Percentiles rank a stretch among this genome's conserved stretches.
Evolutionary conservation across 1,140 invertebrate species (phyloP).

Genomic region (Euura saliciscinereae): DNA sequence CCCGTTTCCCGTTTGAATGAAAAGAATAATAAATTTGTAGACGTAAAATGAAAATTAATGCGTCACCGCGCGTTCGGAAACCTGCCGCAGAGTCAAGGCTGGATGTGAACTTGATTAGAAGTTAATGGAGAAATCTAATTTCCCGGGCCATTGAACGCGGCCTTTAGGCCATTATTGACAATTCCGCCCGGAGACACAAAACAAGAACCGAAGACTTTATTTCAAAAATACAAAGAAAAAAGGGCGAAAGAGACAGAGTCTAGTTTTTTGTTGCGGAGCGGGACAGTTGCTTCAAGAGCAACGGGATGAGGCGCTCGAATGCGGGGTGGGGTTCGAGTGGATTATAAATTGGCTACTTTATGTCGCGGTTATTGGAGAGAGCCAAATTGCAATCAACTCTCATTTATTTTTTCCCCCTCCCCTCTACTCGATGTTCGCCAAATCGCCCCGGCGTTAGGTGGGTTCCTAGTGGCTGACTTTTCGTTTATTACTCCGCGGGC

Average conservation of each 20-base stretch:
- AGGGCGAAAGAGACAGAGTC: slow-evolving; percentile 11
- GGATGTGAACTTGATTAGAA: slow-evolving; percentile 23
- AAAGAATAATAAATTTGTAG: slow-evolving; percentile 1
- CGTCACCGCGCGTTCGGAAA: background rate
- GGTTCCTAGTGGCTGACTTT: background rate
- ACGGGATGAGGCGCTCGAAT: background rate
- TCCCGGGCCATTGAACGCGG: slow-evolving; percentile 31
- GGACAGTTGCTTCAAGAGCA: background rate
- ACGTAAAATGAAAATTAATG: slow-evolving; percentile 1
- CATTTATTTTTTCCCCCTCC: slow-evolving; percentile 39
- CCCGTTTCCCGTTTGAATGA: background rate
- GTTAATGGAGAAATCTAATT: slow-evolving; percentile 40
- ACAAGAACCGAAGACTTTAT: slow-evolving; percentile 1
- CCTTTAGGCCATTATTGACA: slow-evolving; percentile 25
- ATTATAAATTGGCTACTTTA: slow-evolving; percentile 47
- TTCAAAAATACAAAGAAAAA: slow-evolving; percentile 9
- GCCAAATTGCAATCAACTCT: slow-evolving; percentile 45
- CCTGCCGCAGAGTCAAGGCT: background rate
- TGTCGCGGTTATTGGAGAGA: slow-evolving; percentile 42
- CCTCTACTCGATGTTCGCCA: slow-evolving; percentile 4
- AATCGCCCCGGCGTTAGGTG: background rate
- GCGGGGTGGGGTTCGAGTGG: slow-evolving; percentile 21
- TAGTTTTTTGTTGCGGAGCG: background rate
- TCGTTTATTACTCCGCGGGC: slow-evolving; percentile 1
- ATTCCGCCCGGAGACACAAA: slow-evolving; percentile 24